Evolutionary conservation across 1,140 invertebrate genomes (phyloP), one percentile per base, ranked within the genome.

Genomic region (Pemphigus obesinymphae): DNA sequence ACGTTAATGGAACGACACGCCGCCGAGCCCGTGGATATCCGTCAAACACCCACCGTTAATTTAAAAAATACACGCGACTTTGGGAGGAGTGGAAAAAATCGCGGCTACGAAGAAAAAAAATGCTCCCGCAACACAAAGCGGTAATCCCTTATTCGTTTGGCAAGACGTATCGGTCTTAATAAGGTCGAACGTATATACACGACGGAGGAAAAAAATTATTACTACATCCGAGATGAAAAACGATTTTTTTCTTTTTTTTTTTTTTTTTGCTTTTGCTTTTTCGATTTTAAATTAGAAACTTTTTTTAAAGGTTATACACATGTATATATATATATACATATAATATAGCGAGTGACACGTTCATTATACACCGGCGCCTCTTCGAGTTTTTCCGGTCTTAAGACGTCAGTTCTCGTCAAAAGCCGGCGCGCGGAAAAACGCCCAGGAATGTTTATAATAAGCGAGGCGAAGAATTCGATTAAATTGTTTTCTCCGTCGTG

Each of bases 261-360:
- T 37, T 34, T 66, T 23, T 20, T 72, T 37, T 34, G 34, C 26
- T 63, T n/a, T n/a, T n/a, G n/a, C n/a, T n/a, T n/a, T n/a, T n/a
- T n/a, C n/a, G n/a, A n/a, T n/a, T 78, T 78, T 78, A 78, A 78
- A 78, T 78, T 78, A 78, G 50, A 78, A 78, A 78, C 48, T 78
- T 78, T 66, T 66, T 66, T 34, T 37, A n/a, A n/a, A n/a, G n/a
- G n/a, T 37, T 8, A 8, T 15, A 11, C 43, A 13, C 10, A 13
- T 13, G 4, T 61, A 29, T 63, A 37, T 66, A 8, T 40, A 23
- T 15, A 15, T 37, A 2, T 29, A 29, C 8, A 10, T 5, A 37
- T 37, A n/a, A 26, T 66, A 17, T 26, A 53, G 37, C 13, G 34
- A 78, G 75, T 78, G 75, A 78, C 75, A 78, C 53, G 75, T 78